Evolutionary conservation across 2,797 vertebrate species (phyloP).

Genomic region (Falco rusticolus): DNA sequence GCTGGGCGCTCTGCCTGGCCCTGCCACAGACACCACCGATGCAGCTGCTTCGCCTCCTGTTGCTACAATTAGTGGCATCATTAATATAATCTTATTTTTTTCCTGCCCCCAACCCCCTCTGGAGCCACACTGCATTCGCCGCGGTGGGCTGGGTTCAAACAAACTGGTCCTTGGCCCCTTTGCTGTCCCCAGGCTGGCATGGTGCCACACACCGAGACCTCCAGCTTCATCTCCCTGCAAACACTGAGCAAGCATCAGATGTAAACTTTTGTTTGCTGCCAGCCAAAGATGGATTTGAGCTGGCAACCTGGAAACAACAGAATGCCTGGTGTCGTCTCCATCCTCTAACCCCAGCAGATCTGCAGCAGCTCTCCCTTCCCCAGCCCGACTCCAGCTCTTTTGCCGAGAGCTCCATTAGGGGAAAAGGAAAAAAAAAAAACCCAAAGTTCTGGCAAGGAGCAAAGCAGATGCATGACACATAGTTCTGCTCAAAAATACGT

Average conservation of each 20-base stretch:
- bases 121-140: not conserved
- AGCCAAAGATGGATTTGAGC: not conserved
- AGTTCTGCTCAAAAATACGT: not conserved
- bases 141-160: rapidly evolving
- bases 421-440: not conserved
- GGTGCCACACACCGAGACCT: not conserved
- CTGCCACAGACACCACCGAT: not conserved
- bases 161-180: not conserved
- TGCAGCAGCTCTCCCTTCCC: not conserved
- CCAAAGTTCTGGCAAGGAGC: not conserved
- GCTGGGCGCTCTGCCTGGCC: not conserved
- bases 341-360: not conserved
- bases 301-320: not conserved
- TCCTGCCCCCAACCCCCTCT: not conserved
- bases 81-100: not conserved
- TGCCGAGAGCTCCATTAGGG: not conserved
- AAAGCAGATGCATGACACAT: not conserved
- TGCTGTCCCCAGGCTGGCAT: not conserved
- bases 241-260: no score
- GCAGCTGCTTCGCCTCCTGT: not conserved
- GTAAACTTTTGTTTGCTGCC: not conserved
- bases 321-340: not conserved
- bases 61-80: not conserved
- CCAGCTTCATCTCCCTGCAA: not conserved
- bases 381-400: not conserved